Conservation (phyloP, 2,888 invertebrate genomes). For the Nomada hirtipes region DNA sequence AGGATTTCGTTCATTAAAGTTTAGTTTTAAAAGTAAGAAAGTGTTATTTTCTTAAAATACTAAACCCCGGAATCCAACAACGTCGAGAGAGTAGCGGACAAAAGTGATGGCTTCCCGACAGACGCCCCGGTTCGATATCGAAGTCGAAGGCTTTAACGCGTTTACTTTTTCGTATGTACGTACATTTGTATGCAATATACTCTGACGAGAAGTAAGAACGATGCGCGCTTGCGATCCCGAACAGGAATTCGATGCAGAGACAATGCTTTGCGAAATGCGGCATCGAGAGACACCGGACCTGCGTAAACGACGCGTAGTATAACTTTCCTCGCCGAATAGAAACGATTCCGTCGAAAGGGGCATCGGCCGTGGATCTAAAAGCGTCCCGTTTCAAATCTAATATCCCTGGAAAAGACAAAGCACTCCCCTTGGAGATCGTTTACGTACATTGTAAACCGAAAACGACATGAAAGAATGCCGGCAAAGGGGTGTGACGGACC, state of each 20-base stretch:
- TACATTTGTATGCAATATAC: background rate
- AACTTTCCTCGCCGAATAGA: constrained; percentile 40
- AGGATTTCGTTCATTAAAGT: too few species aligned
- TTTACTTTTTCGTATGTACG: background rate
- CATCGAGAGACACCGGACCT: background rate
- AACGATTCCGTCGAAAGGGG: constrained; percentile 50
- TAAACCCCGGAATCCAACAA: too few species aligned
- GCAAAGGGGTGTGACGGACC: constrained; percentile 62
- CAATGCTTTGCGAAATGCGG: too few species aligned
- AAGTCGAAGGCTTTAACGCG: background rate
- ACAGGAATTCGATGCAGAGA: background rate
- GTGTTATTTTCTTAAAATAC: too few species aligned
- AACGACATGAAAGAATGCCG: constrained; percentile 73
- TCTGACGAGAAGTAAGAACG: too few species aligned
- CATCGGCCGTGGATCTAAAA: constrained; percentile 52
- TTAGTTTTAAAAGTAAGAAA: too few species aligned
- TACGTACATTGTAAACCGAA: constrained; percentile 70
- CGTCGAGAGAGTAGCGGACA: constrained; percentile 35
- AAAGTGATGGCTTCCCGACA: constrained; percentile 10
- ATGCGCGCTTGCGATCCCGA: background rate
- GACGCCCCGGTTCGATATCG: background rate
- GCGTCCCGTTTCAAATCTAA: constrained; percentile 61
- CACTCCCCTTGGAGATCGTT: constrained; percentile 64
- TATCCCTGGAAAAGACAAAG: constrained; percentile 60
- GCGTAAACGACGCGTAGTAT: constrained; percentile 9